Evolutionary conservation across 2,113 vertebrate species (phyloP), one percentile per base, ranked within the genome.

Genomic region (Albula goreensis): DNA sequence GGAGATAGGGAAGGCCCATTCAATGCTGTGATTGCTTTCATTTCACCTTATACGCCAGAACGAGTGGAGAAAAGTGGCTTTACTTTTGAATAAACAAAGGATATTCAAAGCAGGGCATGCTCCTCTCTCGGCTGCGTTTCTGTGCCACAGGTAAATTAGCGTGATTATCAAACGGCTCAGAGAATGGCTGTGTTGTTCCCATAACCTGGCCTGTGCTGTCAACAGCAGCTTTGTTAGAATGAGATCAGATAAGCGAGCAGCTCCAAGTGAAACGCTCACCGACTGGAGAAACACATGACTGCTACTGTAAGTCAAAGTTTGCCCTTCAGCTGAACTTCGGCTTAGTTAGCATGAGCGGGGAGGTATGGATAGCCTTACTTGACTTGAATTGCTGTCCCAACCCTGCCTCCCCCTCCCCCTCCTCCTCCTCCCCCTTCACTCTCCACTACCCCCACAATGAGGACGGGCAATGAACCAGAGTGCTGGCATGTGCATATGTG

Each of bases 301-400:
- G 92, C 94, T 88, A 93, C 91, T 93, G 91, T 95, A 96, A 96
- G 97, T 96, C 95, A 91, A 90, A 92, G 90, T 90, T 93, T 97
- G 96, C 94, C 98, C 98, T 99, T 99, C 96, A 98, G 92, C 91
- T 97, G 97, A 98, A 99, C 98, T 98, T 97, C 97, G 96, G 93
- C 97, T 97, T 90, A 97, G 92, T 97, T 95, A 92, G 89, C 57
- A 31, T 82, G 87, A 86, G 90, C 0, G 6, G 89, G 17, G 83
- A 66, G 0, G 0, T 31, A 8, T 48, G 22, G 60, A 60, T 87
- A 50, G 22, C 86, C 85, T 78, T 49, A 86, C 90, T 74, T 50
- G 79, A 86, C 81, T 82, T 60, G 57, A 57, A 50, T 3, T 50
- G 60, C 74, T 66, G 56, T 49, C 94, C 95, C 95, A 94, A 95